Base-by-base conservation (phyloP, 2,113 vertebrate genomes). In the Varanus komodoensis region DNA sequence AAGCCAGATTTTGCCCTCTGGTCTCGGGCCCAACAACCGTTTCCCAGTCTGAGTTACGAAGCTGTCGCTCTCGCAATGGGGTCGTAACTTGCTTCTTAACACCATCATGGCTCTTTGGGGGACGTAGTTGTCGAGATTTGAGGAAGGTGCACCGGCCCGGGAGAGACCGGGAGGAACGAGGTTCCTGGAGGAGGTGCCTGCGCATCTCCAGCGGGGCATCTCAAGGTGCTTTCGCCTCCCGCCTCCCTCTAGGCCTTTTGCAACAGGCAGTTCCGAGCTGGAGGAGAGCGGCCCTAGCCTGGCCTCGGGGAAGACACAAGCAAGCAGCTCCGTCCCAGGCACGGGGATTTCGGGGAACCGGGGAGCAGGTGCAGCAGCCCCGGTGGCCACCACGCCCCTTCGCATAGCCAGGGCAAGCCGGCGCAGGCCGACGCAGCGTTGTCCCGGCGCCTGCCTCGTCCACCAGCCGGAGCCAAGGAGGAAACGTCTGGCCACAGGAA, bases 401-500 rank as follows among this genome's bases (percentile, higher is more conserved):
- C 9, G 17, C 3, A 64, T 3, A 64, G 15, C 61, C 61, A 64
- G 1, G 29, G 48, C 8, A 2, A 52, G 6, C 38, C 1, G 15
- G 48, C 8, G 34, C 68, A 34, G 0, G 15, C 14, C 14, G 5
- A 4, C 17, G 11, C 21, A 4, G 77, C 32, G 1, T 21, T 6
- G 57, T 19, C 61, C 21, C 44, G 34, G 6, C 4, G 57, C 44
- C 29, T 84, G 74, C 48, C 21, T 85, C 89, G 29, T 89, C 74
- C 90, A 91, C 69, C 32, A 0, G 29, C 82, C 75, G 29, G 25
- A 89, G 93, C 94, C 93, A 94, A 94, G 94, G 93, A 95, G 95
- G 96, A 96, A 96, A 91, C 88, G 89, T 83, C 93, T 0, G 5
- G 94, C 95, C 92, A 94, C 91, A 92, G 95, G 95, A 96, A 96